Base-by-base conservation (phyloP, 37 sponge, comb jelly and placozoan genomes). In the Halichondria panicea region DNA sequence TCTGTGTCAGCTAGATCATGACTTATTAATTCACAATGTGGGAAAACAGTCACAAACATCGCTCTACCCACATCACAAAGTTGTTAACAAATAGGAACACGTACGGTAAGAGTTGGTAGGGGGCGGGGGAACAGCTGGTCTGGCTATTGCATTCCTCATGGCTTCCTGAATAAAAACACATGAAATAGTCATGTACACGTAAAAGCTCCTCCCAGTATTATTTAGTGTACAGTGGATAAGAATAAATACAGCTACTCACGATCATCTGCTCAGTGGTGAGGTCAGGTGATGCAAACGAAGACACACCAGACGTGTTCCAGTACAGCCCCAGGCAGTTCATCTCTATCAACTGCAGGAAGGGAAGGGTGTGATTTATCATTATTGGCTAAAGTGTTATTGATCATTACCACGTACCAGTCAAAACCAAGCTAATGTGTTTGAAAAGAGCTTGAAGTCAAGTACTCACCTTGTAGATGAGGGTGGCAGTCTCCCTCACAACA, bases 281-380 rank as follows among this genome's bases (percentile, higher is more conserved):
- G 5, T 76, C 69, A 4, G 46, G 66, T 19, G 50, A 19, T 25
- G 65, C 38, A 24, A 87, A 57, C 24, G 50, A 32, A 18, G 55
- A 57, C n/a, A n/a, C n/a, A 22, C 60, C 76, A 65, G 22, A 68
- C 0, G 82, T 35, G 34, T 69, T 81, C 77, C 70, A 85, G 70
- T 91, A 91, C 30, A 86, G 28, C 0, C 80, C 83, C 33, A 91
- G 63, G 65, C 72, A 82, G 68, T 91, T 82, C 83, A 91, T 59
- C 74, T 91, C 87, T 35, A 86, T 33, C 39, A 85, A 58, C 91
- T 91, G 39, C 28, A 56, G 21, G 61, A 24, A 18, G 3, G 25
- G 27, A 43, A 7, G 55, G 1, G 53, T 7, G 42, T 28, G 56
- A 25, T 4, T 18, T 24, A 34, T 35, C 33, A 63, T 5, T 35